Evolutionary conservation across 2,113 vertebrate species (phyloP).

Genomic region (Ophthalmolycus amberensis): DNA sequence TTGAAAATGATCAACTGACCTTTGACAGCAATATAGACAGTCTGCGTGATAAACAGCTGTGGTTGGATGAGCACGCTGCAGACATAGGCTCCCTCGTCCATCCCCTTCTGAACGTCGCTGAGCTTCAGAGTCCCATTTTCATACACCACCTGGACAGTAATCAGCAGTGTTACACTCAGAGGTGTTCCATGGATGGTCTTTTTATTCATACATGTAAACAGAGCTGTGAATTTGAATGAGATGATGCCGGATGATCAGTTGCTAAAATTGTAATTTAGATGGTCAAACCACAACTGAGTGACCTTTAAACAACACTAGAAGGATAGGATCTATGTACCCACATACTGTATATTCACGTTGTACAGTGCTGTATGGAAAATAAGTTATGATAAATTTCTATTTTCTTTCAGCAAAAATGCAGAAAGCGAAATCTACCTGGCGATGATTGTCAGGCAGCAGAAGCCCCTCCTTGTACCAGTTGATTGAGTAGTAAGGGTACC

Average conservation of each 20-base stretch:
- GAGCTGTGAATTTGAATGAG: neutral
- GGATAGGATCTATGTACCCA: neutral
- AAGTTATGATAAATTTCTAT: neutral
- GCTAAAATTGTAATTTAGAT: neutral
- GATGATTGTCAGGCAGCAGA: constrained; percentile 97
- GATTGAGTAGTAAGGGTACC: constrained; percentile 99
- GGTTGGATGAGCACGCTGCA: constrained; percentile 99
- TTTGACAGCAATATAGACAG: constrained; percentile 96
- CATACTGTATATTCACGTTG: neutral
- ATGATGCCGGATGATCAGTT: neutral
- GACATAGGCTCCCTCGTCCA: constrained; percentile 96
- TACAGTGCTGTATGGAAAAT: neutral
- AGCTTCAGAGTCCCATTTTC: constrained; percentile 98
- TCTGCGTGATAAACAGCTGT: constrained; percentile 97
- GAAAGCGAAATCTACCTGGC: constrained; percentile 82
- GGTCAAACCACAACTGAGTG: neutral
- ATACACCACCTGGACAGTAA: constrained; percentile 88
- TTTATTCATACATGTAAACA: neutral
- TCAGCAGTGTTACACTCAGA: neutral
- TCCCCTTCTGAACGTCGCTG: constrained; percentile 97
- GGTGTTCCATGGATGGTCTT: neutral
- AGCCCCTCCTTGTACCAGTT: constrained; percentile 98
- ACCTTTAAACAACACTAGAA: neutral
- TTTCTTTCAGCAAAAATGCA: constrained; percentile 11
- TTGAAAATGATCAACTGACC: constrained; percentile 80